Evolutionary conservation across 2,888 invertebrate species (phyloP), one percentile per base, ranked within the genome.

Genomic region (Ormyrus pomaceus): DNA sequence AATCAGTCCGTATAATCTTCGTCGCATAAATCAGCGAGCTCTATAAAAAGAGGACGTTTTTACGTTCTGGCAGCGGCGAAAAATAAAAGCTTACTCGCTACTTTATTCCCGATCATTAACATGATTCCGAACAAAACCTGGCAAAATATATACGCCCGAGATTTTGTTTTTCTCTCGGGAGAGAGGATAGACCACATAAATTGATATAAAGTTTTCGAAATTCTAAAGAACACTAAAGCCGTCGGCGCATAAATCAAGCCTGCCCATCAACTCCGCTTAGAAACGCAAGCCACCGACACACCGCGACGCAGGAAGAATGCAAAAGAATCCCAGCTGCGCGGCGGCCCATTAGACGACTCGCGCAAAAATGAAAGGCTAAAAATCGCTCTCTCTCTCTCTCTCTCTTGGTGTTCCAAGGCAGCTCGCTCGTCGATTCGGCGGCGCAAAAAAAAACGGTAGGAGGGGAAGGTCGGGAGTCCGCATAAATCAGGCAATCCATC

Each of bases 261-360:
- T 19, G 55, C 79, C 59, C 70, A 75, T 79, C 79, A 79, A 34
- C 79, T 74, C 75, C 34, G 34, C 79, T 79, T 79, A 75, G 70
- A 79, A 75, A 75, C 75, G 64, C 71, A 75, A 75, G 34, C 73
- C 50, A 45, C 66, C 66, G 45, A 4, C 34, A 3, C 6, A 9
- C 13, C n/a, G n/a, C 6, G 13, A 34, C 2, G 56, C 46, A 11
- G 3, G n/a, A 50, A 53, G 46, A 64, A 56, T 5, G 11, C 10
- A 51, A 73, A 79, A 59, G 62, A 74, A 79, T 79, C 34, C 75
- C 79, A n/a, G 6, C 51, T 65, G 13, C 34, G 34, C 34, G 34
- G 34, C 19, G 62, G 72, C 65, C 53, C 73, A 76, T 69, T 69
- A 69, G 65, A 34, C 9, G 73, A 78, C 68, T 68, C 73, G 66